Base-by-base conservation (phyloP, 2,113 vertebrate genomes). In the Bubalus kerabau region DNA sequence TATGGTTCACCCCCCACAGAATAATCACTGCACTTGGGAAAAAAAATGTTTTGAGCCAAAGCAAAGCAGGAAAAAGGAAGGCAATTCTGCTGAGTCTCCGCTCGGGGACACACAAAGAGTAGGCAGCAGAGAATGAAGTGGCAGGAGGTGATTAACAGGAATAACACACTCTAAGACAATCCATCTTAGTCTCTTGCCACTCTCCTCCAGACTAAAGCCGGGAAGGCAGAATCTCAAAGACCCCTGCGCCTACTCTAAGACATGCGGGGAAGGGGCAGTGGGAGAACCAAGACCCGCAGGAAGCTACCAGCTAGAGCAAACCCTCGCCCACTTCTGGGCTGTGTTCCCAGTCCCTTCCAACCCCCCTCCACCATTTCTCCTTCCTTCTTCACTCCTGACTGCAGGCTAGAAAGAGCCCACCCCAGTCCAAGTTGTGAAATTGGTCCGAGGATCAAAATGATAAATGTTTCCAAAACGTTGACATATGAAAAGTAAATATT, bases 401-500 rank as follows among this genome's bases (percentile, higher is more conserved):
- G 56, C 11, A 17, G 91, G 90, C 76, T 78, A 62, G 85, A 40
- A 82, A 59, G 95, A 97, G 94, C 91, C 98, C 98, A 97, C 91
- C 96, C 90, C 36, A 2, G 87, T 5, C 28, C 48, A 23, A 97
- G 91, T 96, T 95, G 86, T 97, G 93, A 24, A 93, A 97, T 87
- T 87, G 21, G 1, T 90, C 88, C 64, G 59, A 97, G 88, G 89
- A 98, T 91, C 95, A 81, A 97, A 87, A 97, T 97, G 96, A 95
- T 86, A 43, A 95, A 80, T 87, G 91, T 90, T 98, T 94, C 97
- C 90, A 0, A 26, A 98, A 98, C 90, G 90, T 82, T 96, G 97
- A 97, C 98, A 99, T 97, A 96, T 98, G 97, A 98, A 98, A 98
- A 96, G 97, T 92, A 98, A 98, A 97, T 98, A 98, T 98, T 98